Evolutionary conservation across 2,888 invertebrate species (phyloP), one percentile per base, ranked within the genome.

Genomic region (Mesorhabditis belari): DNA sequence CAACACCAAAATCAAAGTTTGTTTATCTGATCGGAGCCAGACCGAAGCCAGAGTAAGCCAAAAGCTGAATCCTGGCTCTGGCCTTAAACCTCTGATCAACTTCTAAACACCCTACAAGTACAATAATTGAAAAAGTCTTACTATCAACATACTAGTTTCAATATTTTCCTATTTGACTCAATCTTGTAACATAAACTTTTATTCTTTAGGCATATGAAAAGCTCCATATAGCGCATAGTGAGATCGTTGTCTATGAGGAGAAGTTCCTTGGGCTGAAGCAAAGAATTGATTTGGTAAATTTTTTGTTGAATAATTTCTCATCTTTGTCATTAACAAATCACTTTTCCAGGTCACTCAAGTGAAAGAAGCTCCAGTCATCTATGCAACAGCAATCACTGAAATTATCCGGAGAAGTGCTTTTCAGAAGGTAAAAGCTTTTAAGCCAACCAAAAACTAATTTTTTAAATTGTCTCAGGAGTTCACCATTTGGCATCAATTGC

Each of bases 231-330:
- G 71, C 67, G 19, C 62, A 73, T 57, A 67, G 56, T 5, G 65
- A 73, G 5, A 65, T 78, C n/a, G 60, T 75, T 9, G 61, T 71
- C 27, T 77, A 73, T 58, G 78, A 79, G 29, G 74, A 73, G 55
- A 73, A 74, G 52, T 62, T 66, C 57, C 59, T 65, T 17, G 69
- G 66, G 0, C 61, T 73, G n/a, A 65, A 65, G 26, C 63, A 67
- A n/a, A 57, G 69, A 25, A 55, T 73, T n/a, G 69, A 71, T 24
- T 50, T 73, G 4, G 60, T 63, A 1, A 53, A 35, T 6, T 2
- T 56, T 0, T 12, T 23, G 26, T 52, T n/a, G 29, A 17, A 3
- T 58, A 28, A 3, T 9, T n/a, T 53, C 57, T 2, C 12, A 49
- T 57, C 12, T 55, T 35, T 9, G 55, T 57, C 5, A 19, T n/a